These are phyloP conservation scores for Tangara arthus DNA, from an alignment of 2,797 vertebrate species.

Conservation along the genomic window DNA sequence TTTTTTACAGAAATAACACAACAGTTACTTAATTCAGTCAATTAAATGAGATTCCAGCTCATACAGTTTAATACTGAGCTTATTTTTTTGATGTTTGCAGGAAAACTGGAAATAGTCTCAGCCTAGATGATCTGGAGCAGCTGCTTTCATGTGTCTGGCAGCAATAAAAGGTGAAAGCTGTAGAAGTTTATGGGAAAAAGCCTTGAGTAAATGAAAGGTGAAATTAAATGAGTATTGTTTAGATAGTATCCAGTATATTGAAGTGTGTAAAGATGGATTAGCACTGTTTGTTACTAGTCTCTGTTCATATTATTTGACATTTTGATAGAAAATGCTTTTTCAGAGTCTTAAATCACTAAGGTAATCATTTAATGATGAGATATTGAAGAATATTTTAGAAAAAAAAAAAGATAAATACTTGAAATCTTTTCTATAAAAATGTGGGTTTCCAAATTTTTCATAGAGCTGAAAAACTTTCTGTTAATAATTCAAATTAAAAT, in stretches of 20 bases:
- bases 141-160: not conserved
- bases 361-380: not conserved
- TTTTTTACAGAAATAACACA: not conserved
- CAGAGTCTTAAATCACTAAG: not conserved
- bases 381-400: not conserved
- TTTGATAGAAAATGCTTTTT: conserved; percentile 13
- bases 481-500: not conserved
- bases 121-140: not conserved
- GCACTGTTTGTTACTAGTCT: not conserved
- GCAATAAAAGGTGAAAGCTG: conserved; percentile 1
- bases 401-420: not conserved
- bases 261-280: conserved; percentile 21
- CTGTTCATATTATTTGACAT: conserved; percentile 39
- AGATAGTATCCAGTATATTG: not conserved
- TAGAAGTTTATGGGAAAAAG: not conserved
- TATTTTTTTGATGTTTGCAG: not conserved
- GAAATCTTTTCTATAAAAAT: not conserved
- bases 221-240: conserved; percentile 49
- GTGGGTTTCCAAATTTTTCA: not conserved
- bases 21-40: not conserved
- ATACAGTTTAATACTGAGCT: not conserved
- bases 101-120: not conserved
- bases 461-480: not conserved
- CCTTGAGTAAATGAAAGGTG: conserved; percentile 1
- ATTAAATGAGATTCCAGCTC: not conserved